Conservation (phyloP, 2,797 vertebrate genomes). For the Tinamus major region DNA sequence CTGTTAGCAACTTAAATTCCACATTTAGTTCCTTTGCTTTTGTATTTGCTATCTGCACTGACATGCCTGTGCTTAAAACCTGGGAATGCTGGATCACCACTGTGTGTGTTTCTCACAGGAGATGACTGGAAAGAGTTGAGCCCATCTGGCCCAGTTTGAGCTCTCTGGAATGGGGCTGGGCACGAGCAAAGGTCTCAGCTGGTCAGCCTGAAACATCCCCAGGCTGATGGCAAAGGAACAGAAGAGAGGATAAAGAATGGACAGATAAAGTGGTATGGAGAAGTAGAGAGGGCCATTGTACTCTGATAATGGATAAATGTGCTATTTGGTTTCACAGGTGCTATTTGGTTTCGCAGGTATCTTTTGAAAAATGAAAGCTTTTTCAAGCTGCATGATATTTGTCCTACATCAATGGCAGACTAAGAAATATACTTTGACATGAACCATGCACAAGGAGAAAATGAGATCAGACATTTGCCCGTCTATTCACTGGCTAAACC, state of each 20-base stretch:
- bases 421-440: slow-evolving; percentile 12
- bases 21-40: not conserved
- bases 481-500: not conserved
- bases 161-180: not conserved
- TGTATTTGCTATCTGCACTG: not conserved
- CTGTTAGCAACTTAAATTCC: not conserved
- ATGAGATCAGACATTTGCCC: not conserved
- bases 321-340: not conserved
- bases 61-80: accelerated
- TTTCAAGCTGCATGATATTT: not conserved
- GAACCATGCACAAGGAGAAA: not conserved
- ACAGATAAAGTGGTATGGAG: not conserved
- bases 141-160: not conserved
- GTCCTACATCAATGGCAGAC: not conserved
- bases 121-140: not conserved
- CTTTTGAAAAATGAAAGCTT: not conserved
- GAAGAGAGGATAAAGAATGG: not conserved
- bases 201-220: not conserved
- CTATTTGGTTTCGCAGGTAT: not conserved
- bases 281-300: not conserved
- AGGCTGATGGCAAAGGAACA: not conserved
- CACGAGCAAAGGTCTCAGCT: not conserved
- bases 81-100: accelerated
- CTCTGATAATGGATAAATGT: not conserved
- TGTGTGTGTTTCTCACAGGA: not conserved